Evolutionary conservation across 2,888 invertebrate genomes (phyloP).

Genomic region (Cancer borealis): DNA sequence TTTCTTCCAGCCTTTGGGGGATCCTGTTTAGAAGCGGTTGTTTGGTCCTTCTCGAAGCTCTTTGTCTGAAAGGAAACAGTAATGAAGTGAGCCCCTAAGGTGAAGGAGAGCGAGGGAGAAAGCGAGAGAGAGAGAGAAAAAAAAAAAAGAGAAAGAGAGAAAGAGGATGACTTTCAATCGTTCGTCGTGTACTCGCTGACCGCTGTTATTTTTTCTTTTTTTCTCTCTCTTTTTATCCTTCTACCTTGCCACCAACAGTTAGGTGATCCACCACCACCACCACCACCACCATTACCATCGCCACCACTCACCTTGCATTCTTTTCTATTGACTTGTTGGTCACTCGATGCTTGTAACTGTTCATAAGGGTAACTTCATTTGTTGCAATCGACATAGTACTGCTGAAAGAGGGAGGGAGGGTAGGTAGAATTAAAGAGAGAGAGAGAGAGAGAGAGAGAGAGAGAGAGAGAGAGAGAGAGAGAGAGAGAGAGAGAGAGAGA

Average conservation of each 20-base stretch:
- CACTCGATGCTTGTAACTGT: not conserved
- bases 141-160: too few species aligned
- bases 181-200: not conserved
- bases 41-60: not conserved
- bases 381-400: too few species aligned
- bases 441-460: conserved; percentile 9
- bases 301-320: not conserved
- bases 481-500: not conserved
- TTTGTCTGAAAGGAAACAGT: conserved; percentile 8
- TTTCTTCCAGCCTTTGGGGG: not conserved
- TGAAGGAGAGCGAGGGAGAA: not conserved
- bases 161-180: too few species aligned
- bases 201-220: not conserved
- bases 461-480: conserved; percentile 9
- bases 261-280: too few species aligned
- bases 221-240: too few species aligned
- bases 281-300: too few species aligned
- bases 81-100: not conserved
- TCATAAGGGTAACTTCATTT: not conserved
- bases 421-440: not conserved
- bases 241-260: too few species aligned
- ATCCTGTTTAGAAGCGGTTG: not conserved
- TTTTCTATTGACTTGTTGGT: not conserved
- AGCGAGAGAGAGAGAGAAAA: too few species aligned
- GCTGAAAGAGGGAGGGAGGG: not conserved